phyloP scores from a whole-genome alignment of 2,797 vertebrate species.

The Anabas testudineus region DNA sequence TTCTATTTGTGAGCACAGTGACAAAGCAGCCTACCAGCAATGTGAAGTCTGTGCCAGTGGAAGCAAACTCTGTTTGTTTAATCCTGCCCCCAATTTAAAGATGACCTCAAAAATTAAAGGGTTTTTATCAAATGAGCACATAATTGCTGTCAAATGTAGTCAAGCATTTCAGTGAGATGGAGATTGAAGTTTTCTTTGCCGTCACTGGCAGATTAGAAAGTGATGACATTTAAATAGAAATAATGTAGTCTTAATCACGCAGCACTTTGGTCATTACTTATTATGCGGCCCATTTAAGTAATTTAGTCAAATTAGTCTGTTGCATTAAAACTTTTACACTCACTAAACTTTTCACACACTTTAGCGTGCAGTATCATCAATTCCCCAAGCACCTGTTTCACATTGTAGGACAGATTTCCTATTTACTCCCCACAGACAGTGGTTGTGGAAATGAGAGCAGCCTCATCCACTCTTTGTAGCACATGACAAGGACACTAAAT shows the following conservation, averaged over 20 bases:
- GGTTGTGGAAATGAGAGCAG: slow-evolving; percentile 37
- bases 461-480: slow-evolving; percentile 43
- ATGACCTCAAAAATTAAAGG: slow-evolving; percentile 47
- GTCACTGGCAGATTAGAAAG: slow-evolving; percentile 1
- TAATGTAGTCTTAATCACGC: slow-evolving; percentile 3
- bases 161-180: background rate
- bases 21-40: slow-evolving; percentile 41
- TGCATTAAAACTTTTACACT: background rate
- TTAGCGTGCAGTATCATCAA: background rate
- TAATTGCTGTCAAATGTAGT: slow-evolving; percentile 38
- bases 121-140: slow-evolving; percentile 30
- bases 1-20: background rate
- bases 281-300: background rate
- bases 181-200: slow-evolving; percentile 2
- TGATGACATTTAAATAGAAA: slow-evolving; percentile 12
- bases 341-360: slow-evolving; percentile 9
- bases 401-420: slow-evolving; percentile 1
- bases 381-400: slow-evolving; percentile 10
- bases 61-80: slow-evolving; percentile 41
- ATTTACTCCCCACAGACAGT: slow-evolving; percentile 32
- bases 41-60: slow-evolving; percentile 11
- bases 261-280: background rate
- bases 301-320: background rate
- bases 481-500: slow-evolving; percentile 62
- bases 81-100: slow-evolving; percentile 38